These are phyloP conservation scores for Eupeodes corollae DNA, from an alignment of 1,140 invertebrate genomes.

Conservation along the genomic window DNA sequence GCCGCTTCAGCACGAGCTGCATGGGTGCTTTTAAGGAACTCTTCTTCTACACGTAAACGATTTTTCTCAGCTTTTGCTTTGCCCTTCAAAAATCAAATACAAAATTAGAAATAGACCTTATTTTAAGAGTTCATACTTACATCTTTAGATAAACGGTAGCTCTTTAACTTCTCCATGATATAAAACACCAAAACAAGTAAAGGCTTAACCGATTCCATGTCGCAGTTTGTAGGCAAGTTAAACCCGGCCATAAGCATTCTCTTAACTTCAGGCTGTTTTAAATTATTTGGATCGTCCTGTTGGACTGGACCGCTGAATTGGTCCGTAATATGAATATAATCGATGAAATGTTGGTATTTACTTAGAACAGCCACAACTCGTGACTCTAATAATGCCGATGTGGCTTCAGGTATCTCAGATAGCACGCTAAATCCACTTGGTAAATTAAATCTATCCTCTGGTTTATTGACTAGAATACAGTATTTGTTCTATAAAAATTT, in stretches of 20 bases:
- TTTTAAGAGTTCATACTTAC: conserved; percentile 38
- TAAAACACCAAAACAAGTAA: conserved; percentile 83
- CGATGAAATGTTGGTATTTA: conserved; percentile 77
- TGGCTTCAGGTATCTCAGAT: conserved; percentile 83
- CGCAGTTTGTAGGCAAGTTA: conserved; percentile 51
- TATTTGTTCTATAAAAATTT: conserved; percentile 59
- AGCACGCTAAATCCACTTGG: conserved; percentile 69
- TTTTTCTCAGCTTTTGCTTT: conserved; percentile 88
- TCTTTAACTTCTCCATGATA: conserved; percentile 80
- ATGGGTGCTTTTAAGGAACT: conserved; percentile 86
- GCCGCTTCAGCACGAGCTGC: conserved; percentile 77
- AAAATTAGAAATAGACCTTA: not conserved
- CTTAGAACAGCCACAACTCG: conserved; percentile 70
- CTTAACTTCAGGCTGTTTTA: conserved; percentile 61
- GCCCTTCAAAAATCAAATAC: conserved; percentile 42
- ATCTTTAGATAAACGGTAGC: conserved; percentile 84
- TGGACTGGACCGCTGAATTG: conserved; percentile 83
- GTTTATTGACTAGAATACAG: conserved; percentile 75
- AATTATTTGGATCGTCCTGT: conserved; percentile 51
- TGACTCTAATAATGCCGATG: conserved; percentile 65
- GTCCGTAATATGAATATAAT: conserved; percentile 96
- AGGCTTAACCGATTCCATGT: conserved; percentile 66
- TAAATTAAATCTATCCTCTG: conserved; percentile 78
- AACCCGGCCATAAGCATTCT: conserved; percentile 75
- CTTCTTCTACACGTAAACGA: conserved; percentile 80